Percentiles rank a stretch among this genome's conserved stretches.
Evolutionary conservation across 2,797 vertebrate species (phyloP).

Genomic region (Onychomys leucogaster): DNA sequence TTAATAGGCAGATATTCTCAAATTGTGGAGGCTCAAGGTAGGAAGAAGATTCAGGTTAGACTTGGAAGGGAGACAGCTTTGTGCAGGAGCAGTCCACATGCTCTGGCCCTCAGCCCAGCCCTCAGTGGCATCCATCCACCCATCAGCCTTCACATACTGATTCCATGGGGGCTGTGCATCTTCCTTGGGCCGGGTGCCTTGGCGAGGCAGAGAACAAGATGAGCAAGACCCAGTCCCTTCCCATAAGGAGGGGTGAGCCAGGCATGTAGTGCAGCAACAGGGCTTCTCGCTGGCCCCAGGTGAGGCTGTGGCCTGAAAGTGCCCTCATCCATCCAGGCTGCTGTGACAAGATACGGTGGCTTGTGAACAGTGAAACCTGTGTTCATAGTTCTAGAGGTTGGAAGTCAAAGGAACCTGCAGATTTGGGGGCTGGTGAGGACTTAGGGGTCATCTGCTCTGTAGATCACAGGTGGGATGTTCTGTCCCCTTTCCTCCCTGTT

Average conservation of each 20-base stretch:
- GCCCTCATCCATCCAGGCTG: rapidly evolving
- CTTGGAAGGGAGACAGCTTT: not conserved
- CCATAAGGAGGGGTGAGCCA: not conserved
- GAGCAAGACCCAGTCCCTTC: not conserved
- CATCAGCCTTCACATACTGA: rapidly evolving
- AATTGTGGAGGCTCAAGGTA: not conserved
- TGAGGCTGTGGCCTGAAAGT: not conserved
- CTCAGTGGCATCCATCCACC: rapidly evolving
- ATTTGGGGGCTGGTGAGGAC: not conserved
- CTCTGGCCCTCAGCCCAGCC: not conserved
- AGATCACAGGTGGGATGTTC: not conserved
- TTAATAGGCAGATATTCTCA: slow-evolving; percentile 36
- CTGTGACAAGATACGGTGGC: too few relatives aligned
- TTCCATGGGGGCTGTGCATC: rapidly evolving
- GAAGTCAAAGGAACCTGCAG: not conserved
- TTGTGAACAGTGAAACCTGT: not conserved
- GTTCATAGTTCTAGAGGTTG: not conserved
- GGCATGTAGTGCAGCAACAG: rapidly evolving
- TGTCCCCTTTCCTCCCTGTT: not conserved
- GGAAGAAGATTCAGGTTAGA: not conserved
- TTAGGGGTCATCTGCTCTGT: too few relatives aligned
- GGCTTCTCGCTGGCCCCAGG: rapidly evolving
- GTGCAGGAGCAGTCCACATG: rapidly evolving
- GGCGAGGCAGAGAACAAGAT: not conserved
- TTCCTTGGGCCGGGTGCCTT: not conserved